Evolutionary conservation across 2,888 invertebrate genomes (phyloP).

Genomic region (Drosophila algonquin): DNA sequence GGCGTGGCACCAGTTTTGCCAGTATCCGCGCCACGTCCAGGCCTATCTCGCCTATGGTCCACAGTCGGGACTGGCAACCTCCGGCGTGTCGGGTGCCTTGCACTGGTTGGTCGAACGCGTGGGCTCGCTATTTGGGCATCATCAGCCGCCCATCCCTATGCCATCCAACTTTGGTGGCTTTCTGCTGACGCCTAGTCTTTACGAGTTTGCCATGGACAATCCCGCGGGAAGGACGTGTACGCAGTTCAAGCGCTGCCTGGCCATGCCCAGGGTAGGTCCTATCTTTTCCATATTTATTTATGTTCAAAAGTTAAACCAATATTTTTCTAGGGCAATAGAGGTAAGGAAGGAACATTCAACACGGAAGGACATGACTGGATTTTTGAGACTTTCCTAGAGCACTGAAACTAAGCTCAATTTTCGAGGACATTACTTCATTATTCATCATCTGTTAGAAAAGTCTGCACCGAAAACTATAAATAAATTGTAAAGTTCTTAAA

Average conservation of each 20-base stretch:
- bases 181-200: constrained; percentile 89
- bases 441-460: not conserved
- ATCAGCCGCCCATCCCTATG: constrained; percentile 84
- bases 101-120: constrained; percentile 15
- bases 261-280: constrained; percentile 47
- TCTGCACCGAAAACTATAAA: not conserved
- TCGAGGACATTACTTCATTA: not conserved
- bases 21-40: constrained; percentile 93
- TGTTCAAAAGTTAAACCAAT: not conserved
- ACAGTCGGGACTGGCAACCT: not conserved
- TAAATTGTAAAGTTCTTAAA: not conserved
- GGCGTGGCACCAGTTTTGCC: constrained; percentile 92
- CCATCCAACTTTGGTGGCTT: constrained; percentile 96
- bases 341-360: constrained; percentile 1
- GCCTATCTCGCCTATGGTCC: constrained; percentile 80
- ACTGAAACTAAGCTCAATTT: not conserved
- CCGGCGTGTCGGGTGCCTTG: constrained; percentile 9
- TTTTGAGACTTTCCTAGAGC: constrained; percentile 41
- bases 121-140: constrained; percentile 83
- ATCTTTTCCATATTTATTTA: not conserved
- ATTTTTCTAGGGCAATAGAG: constrained; percentile 43
- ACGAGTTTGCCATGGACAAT: constrained; percentile 91
- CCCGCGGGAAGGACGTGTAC: constrained; percentile 25
- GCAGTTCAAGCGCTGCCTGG: constrained; percentile 56
- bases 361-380: constrained; percentile 46